Evolutionary conservation across 1,140 invertebrate species (phyloP), one percentile per base, ranked within the genome.

Genomic region (Lasioglossum baleicum): DNA sequence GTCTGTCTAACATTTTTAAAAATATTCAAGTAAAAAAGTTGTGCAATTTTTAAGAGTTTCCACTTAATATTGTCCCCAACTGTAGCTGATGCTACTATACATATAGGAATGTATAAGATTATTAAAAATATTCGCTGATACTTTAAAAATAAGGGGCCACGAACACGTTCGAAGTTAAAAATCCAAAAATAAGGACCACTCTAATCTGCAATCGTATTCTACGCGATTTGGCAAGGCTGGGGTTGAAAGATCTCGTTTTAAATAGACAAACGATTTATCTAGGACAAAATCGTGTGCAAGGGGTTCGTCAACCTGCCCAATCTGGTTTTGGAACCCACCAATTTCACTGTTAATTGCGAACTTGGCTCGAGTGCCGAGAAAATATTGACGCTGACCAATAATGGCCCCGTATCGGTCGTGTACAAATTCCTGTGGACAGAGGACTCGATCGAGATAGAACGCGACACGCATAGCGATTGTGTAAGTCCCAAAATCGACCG

Each of bases 281-380:
- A 94, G 93, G 91, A 94, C 78, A 89, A 86, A 69, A 90, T 94
- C 58, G 73, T 78, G 44, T 90, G 94, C 48, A 89, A 66, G 64
- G 94, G 92, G 5, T 89, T 90, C 71, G 85, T 94, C 1, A 93
- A 93, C 87, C 94, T 91, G 84, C 94, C 94, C 6, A 92, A 92
- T 70, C 40, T 94, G 10, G 78, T 77, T 0, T 74, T 93, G 6
- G 70, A 83, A 22, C 88, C 90, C 8, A 79, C 85, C 42, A 58
- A 89, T 42, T 74, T 94, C 2, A 80, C 91, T 63, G 92, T 94
- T 68, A 85, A 88, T 44, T 92, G 90, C 63, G 84, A 89, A 31
- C 73, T 90, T 44, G 91, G 90, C 20, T 90, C 83, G 20, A 89
- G 85, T 10, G 79, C 68, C 2, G 87, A 90, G n/a, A 68, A 88